A percentile compares a stretch with the other conserved stretches of the same genome.
Conservation (phyloP, 1,140 invertebrate genomes). For the Kradibia gibbosae region DNA sequence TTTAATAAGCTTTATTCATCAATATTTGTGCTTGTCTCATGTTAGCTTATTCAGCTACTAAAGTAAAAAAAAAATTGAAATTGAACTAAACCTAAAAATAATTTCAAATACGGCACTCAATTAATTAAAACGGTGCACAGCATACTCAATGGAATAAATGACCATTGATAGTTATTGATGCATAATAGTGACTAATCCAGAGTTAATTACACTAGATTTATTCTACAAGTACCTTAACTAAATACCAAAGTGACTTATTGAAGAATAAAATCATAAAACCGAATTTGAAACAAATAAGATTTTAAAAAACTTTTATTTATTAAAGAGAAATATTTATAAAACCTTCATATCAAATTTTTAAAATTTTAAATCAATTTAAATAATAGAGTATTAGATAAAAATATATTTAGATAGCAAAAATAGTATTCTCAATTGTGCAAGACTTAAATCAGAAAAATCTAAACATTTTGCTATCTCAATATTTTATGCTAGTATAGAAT, state of each 20-base stretch:
- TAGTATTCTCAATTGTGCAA: neutral
- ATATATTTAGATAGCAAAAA: neutral
- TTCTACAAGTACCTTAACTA: constrained; percentile 40
- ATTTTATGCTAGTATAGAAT: constrained; percentile 25
- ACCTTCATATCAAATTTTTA: constrained; percentile 1
- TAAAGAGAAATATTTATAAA: constrained; percentile 37
- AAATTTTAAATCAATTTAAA: constrained; percentile 3
- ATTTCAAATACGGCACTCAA: constrained; percentile 16
- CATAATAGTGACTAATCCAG: constrained; percentile 1
- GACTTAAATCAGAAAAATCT: neutral
- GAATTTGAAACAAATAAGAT: constrained; percentile 10
- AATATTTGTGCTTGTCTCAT: constrained; percentile 42
- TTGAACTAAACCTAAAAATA: constrained; percentile 12
- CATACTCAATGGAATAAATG: neutral
- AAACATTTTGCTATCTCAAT: neutral
- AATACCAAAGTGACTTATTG: constrained; percentile 49
- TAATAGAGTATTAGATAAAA: neutral
- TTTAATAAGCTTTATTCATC: constrained; percentile 40
- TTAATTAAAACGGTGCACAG: constrained; percentile 18
- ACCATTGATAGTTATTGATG: constrained; percentile 18
- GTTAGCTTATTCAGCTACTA: constrained; percentile 19
- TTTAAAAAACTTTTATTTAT: neutral
- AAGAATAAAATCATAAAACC: constrained; percentile 26
- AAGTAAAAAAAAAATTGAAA: constrained; percentile 23
- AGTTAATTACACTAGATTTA: constrained; percentile 35